Conservation (phyloP, 2,113 vertebrate species). For the Bubalus kerabau region DNA sequence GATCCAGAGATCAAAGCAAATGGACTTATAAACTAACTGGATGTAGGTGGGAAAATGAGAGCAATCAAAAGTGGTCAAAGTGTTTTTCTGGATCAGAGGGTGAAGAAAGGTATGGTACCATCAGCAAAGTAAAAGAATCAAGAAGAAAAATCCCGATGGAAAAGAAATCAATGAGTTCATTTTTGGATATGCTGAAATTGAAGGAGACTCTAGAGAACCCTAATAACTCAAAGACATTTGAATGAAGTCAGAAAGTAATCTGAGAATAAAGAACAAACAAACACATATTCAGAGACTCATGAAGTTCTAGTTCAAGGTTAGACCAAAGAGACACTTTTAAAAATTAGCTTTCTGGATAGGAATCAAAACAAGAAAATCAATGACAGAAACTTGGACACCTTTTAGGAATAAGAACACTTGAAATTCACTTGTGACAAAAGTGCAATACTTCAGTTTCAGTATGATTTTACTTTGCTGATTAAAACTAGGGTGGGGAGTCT, state of each 20-base stretch:
- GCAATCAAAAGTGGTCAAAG: not conserved
- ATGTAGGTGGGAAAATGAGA: not conserved
- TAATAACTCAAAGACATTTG: not conserved
- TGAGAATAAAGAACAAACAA: constrained; percentile 24
- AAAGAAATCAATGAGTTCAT: not conserved
- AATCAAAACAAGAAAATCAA: constrained; percentile 5
- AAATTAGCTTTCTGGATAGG: not conserved
- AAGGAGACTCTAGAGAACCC: not conserved
- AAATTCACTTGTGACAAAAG: not conserved
- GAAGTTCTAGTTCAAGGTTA: constrained; percentile 18
- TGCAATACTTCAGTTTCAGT: not conserved
- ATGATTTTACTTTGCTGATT: not conserved
- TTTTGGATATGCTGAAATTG: not conserved
- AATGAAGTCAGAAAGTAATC: constrained; percentile 6
- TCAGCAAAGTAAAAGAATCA: not conserved
- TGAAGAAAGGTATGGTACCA: not conserved
- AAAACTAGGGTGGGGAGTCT: not conserved
- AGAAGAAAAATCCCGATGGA: not conserved
- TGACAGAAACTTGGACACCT: not conserved
- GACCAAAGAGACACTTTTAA: not conserved
- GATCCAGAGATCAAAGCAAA: not conserved
- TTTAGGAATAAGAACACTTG: not conserved
- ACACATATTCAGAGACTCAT: not conserved
- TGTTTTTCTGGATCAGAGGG: not conserved
- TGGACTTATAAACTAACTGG: not conserved